Evolutionary conservation across 30 jellyfish, hydroid and myxozoan genomes (phyloP), one percentile per base, ranked within the genome.

Genomic region (Cassiopea andromeda): DNA sequence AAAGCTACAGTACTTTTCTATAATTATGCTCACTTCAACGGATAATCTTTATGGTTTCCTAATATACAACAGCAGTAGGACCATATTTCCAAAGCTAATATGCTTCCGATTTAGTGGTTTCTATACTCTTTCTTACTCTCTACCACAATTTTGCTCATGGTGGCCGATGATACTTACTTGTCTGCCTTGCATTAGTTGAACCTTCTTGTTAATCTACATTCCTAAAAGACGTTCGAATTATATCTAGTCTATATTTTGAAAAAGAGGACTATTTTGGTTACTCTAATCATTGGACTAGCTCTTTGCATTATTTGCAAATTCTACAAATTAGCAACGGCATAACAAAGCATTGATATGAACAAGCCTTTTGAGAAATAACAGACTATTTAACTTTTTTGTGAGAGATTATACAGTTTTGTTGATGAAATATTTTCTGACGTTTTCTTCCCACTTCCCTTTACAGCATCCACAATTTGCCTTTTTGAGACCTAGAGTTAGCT

Each of bases 401-500:
- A 54, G 12, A 54, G 12, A 54, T 6, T 10, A 3, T 3, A 6
- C 0, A 6, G 64, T 3, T 54, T 10, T 54, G 64, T 10, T 3
- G 64, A 6, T 10, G 7, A 54, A 10, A 3, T 54, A 3, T 54
- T 54, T 10, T 54, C 10, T 54, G 64, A 54, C 7, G 64, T 3
- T 54, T 54, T 54, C 7, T 54, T 54, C 10, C 12, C 64, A 27
- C 45, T 49, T 27, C 47, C 5, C 43, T 58, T 59, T 49, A 15
- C 85, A 87, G 94, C 79, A 87, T 57, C 90, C 90, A 7, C 94
- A 87, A 73, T 87, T 87, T 66, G 60, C 85, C 18, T 78, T 87
- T 77, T 64, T 87, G 57, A 78, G 88, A 68, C 94, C 94, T n/a
- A 61, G 90, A 78, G 90, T 87, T 59, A 44, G 78, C 1, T 87